Evolutionary conservation across 2,113 vertebrate genomes (phyloP), one percentile per base, ranked within the genome.

Genomic region (Lynx canadensis): DNA sequence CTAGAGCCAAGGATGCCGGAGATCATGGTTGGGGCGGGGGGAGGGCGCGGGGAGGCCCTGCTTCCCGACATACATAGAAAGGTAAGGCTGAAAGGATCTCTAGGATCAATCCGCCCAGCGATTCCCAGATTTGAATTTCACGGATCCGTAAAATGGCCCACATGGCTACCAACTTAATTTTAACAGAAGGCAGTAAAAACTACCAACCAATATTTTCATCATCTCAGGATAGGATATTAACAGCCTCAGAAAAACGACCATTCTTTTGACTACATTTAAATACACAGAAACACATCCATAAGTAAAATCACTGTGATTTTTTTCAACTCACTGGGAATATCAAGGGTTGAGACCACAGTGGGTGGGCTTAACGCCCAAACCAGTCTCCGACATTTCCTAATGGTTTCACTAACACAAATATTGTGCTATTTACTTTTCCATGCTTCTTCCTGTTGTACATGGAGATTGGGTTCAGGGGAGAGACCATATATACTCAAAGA

Each of bases 41-140:
- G 18, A 31, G 11, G 5, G 29, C 27, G 10, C 63, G 63, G 36
- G 74, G 66, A 45, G 55, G 27, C 25, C 68, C 82, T 33, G 38
- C 69, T 69, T 83, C 60, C 33, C 36, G 21, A 92, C 11, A 25
- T 29, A 31, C 2, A 31, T 5, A 63, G 29, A 69, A 78, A 55
- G 45, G 36, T 10, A 78, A 68, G n/a, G 45, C 15, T 57, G 69
- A 82, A 83, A 50, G 52, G 50, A 66, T 85, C 38, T 50, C 31
- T 16, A 65, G 31, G 12, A n/a, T 50, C 92, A 38, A 57, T 38
- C 19, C 12, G 2, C 41, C 82, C 25, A 45, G 11, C 48, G 52
- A 65, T 85, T 87, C 97, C 68, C 41, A 94, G 88, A 89, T 84
- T 6, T 31, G 19, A 90, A 87, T 94, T 82, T 83, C 36, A 86